Evolutionary conservation across 2,113 vertebrate genomes (phyloP).

Genomic region (Pseudorhombus dupliciocellatus): DNA sequence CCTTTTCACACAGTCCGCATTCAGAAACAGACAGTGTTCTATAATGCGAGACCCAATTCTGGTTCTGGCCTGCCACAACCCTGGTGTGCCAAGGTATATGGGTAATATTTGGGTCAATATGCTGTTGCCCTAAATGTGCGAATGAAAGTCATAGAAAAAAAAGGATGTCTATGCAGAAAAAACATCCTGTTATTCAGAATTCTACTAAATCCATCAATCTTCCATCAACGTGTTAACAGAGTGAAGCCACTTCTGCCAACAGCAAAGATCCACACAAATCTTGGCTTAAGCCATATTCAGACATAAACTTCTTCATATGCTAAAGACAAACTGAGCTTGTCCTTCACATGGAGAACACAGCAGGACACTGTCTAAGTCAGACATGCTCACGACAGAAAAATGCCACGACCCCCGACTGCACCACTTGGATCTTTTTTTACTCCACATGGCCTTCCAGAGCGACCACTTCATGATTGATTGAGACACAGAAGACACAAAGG

Average conservation of each 20-base stretch:
- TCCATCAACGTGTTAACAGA: conserved; percentile 52
- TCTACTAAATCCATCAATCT: conserved; percentile 50
- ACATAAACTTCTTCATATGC: not conserved
- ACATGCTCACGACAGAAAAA: not conserved
- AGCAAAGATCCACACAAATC: conserved; percentile 6
- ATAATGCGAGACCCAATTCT: conserved; percentile 31
- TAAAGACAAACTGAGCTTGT: not conserved
- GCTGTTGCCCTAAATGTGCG: conserved; percentile 42
- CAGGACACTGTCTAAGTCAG: not conserved
- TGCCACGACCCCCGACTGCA: not conserved
- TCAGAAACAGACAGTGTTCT: conserved; percentile 41
- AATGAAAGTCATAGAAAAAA: not conserved
- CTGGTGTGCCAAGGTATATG: conserved; percentile 27
- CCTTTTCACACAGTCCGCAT: conserved; percentile 16
- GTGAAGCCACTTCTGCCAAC: conserved; percentile 25
- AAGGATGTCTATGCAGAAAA: not conserved
- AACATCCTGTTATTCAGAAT: not conserved
- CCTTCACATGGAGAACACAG: not conserved
- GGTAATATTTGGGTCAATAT: conserved; percentile 61
- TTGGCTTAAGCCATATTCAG: not conserved
- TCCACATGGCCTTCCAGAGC: not conserved
- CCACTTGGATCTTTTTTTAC: not conserved
- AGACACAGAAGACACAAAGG: not conserved
- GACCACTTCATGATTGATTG: conserved; percentile 5
- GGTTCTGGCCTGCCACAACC: not conserved